phyloP scores from a whole-genome alignment of 2,888 invertebrate species.

The Drosophila mimetica region DNA sequence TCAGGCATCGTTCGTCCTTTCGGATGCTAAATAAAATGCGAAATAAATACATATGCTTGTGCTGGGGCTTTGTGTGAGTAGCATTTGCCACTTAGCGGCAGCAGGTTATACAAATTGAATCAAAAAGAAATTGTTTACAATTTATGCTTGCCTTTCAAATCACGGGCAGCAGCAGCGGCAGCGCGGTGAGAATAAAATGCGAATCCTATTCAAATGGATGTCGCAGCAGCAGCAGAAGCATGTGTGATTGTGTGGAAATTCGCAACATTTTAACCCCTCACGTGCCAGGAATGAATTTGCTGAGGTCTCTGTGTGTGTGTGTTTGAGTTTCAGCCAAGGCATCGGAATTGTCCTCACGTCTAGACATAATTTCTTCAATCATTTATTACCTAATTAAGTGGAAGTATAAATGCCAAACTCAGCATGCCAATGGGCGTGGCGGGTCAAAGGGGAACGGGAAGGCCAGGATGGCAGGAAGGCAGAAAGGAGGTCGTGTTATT shows the following conservation, averaged over 20 bases:
- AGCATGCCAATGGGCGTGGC: conserved; percentile 62
- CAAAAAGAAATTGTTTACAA: conserved; percentile 59
- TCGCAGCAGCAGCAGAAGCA: conserved; percentile 14
- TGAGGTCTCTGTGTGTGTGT: conserved; percentile 33
- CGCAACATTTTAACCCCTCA: conserved; percentile 69
- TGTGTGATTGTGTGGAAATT: conserved; percentile 53
- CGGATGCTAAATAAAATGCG: conserved; percentile 30
- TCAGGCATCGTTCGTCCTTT: conserved; percentile 52
- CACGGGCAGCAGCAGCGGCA: conserved; percentile 27
- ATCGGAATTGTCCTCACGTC: conserved; percentile 84
- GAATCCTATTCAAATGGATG: conserved; percentile 56
- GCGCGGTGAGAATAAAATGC: conserved; percentile 59
- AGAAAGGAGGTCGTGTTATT: conserved; percentile 44
- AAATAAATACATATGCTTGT: conserved; percentile 19
- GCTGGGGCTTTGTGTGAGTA: conserved; percentile 21
- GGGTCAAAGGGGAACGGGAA: conserved; percentile 13
- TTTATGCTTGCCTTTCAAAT: conserved; percentile 61
- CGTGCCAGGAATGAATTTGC: conserved; percentile 74
- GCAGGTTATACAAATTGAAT: conserved; percentile 42
- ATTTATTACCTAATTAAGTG: conserved; percentile 85
- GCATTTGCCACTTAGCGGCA: conserved; percentile 44
- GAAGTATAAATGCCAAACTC: conserved; percentile 80
- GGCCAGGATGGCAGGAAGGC: background rate
- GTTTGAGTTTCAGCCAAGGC: conserved; percentile 40
- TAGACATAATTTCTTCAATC: conserved; percentile 85